These are phyloP conservation scores for Pollenia angustigena DNA, from an alignment of 2,888 invertebrate species.

Conservation along the genomic window DNA sequence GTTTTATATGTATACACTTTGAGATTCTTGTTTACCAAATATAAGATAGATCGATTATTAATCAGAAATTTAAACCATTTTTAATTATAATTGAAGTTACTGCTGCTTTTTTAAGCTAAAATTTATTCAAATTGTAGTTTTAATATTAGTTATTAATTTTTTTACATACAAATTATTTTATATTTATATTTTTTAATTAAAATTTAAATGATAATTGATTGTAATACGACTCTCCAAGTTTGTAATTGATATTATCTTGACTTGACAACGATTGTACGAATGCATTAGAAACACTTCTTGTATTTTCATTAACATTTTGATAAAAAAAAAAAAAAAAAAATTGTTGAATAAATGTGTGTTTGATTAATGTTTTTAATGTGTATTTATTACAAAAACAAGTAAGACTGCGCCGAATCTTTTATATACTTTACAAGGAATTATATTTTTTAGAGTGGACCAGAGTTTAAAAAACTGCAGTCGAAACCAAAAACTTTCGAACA, in stretches of 20 bases:
- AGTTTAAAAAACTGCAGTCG: no score
- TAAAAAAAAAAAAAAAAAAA: not conserved
- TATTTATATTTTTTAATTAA: constrained; percentile 11
- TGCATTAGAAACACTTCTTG: constrained; percentile 44
- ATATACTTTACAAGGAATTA: no score
- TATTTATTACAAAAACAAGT: not conserved
- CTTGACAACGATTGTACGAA: not conserved
- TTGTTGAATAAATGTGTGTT: constrained; percentile 13
- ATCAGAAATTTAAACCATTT: no score
- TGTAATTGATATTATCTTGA: constrained; percentile 16
- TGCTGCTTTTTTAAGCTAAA: no score
- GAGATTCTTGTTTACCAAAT: no score
- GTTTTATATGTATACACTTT: not conserved
- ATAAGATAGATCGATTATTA: no score
- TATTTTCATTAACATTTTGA: constrained; percentile 22
- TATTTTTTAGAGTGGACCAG: no score
- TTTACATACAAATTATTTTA: not conserved
- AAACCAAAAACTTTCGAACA: no score
- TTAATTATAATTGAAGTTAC: no score
- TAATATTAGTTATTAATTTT: not conserved
- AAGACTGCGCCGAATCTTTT: no score
- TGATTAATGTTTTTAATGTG: constrained; percentile 10
- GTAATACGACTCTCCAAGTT: not conserved
- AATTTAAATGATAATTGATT: constrained; percentile 22
- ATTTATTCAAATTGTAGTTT: constrained; percentile 1